Evolutionary conservation across 2,113 vertebrate genomes (phyloP).

Genomic region (Oncorhynchus keta): DNA sequence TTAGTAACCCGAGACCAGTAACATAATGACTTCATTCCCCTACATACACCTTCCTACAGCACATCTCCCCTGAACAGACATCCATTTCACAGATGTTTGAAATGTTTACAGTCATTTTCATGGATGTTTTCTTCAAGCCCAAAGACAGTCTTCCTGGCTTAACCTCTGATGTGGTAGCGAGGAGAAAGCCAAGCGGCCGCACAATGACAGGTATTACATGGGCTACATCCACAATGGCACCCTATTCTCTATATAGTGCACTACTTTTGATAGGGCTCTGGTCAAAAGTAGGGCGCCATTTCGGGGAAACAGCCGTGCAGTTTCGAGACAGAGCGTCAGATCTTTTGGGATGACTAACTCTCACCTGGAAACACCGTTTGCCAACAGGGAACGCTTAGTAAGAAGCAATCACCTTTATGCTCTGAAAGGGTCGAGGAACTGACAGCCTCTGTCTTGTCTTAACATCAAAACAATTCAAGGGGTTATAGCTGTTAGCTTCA

Average conservation of each 20-base stretch:
- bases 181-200: slow-evolving; percentile 13
- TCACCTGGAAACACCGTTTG: slow-evolving; percentile 17
- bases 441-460: slow-evolving; percentile 65
- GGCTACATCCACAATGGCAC: slow-evolving; percentile 18
- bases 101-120: slow-evolving; percentile 38
- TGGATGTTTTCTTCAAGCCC: slow-evolving; percentile 20
- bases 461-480: slow-evolving; percentile 72
- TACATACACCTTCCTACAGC: no score
- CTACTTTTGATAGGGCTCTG: no score
- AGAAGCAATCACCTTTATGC: slow-evolving; percentile 38
- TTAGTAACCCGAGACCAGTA: no score
- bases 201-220: slow-evolving; percentile 27
- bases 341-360: neutral
- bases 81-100: slow-evolving; percentile 70
- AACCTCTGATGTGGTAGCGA: no score
- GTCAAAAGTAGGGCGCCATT: neutral
- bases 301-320: no score
- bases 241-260: neutral
- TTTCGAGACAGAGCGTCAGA: no score
- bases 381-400: slow-evolving; percentile 45
- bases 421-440: neutral
- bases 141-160: slow-evolving; percentile 29
- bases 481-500: slow-evolving; percentile 67
- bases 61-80: no score
- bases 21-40: no score